Evolutionary conservation across 1,140 invertebrate genomes (phyloP).

Genomic region (Lasioglossum albipes): DNA sequence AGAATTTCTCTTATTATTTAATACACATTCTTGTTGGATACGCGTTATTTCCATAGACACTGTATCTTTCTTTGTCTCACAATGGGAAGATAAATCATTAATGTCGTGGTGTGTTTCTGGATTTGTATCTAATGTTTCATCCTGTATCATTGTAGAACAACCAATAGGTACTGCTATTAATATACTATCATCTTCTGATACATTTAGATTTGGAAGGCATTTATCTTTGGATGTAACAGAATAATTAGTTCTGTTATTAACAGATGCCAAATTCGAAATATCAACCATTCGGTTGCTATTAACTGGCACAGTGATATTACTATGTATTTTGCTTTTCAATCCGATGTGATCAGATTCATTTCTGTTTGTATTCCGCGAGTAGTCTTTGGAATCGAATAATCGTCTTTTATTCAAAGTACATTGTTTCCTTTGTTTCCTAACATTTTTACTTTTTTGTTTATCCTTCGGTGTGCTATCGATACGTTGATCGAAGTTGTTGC

Average conservation of each 20-base stretch:
- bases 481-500: not conserved
- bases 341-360: not conserved
- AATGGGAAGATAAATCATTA: not conserved
- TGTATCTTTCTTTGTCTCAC: constrained; percentile 12
- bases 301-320: constrained; percentile 44
- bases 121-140: not conserved
- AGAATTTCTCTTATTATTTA: not conserved
- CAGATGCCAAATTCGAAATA: not conserved
- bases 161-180: constrained; percentile 50
- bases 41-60: constrained; percentile 40
- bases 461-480: constrained; percentile 10
- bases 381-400: constrained; percentile 40
- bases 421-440: not conserved
- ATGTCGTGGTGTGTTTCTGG: not conserved
- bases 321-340: not conserved
- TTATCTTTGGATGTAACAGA: not conserved
- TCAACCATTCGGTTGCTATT: constrained; percentile 23
- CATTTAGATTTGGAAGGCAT: not conserved
- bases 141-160: constrained; percentile 67
- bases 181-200: constrained; percentile 25
- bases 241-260: not conserved
- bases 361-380: not conserved
- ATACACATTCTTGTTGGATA: not conserved
- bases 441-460: not conserved
- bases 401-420: constrained; percentile 34